A percentile compares a stretch with the other conserved stretches of the same genome.
Conservation (phyloP, 1,140 invertebrate genomes). For the Cotesia chilonis region DNA sequence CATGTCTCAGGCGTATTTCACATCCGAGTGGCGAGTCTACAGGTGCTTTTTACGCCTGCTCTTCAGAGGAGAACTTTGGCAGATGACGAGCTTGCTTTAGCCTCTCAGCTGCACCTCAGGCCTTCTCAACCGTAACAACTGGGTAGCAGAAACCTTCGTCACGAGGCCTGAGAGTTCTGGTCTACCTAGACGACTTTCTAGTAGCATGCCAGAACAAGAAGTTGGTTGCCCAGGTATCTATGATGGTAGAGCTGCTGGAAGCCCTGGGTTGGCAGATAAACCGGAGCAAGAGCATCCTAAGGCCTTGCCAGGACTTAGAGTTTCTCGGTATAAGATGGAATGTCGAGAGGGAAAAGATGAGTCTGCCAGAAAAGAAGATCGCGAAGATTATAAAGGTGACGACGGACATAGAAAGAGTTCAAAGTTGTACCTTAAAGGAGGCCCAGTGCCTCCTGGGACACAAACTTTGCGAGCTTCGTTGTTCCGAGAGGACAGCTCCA, state of each 20-base stretch:
- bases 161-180: conserved; percentile 41
- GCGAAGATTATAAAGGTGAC: not conserved
- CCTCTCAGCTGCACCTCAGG: conserved; percentile 51
- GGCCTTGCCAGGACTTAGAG: conserved; percentile 45
- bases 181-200: conserved; percentile 50
- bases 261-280: conserved; percentile 50
- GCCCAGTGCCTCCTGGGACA: conserved; percentile 29
- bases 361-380: conserved; percentile 17
- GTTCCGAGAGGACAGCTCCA: conserved; percentile 29
- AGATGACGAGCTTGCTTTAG: conserved; percentile 46
- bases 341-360: conserved; percentile 26
- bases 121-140: conserved; percentile 52
- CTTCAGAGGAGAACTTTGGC: conserved; percentile 42
- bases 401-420: not conserved
- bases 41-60: conserved; percentile 46
- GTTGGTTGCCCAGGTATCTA: conserved; percentile 31
- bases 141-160: conserved; percentile 49
- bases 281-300: conserved; percentile 45
- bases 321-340: conserved; percentile 53
- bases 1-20: conserved; percentile 48
- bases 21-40: conserved; percentile 45
- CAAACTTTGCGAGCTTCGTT: conserved; percentile 38
- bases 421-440: conserved; percentile 17
- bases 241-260: conserved; percentile 34
- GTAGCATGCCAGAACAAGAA: conserved; percentile 43